Evolutionary conservation across 37 sponge, comb jelly and placozoan species (phyloP), one percentile per base, ranked within the genome.

Genomic region (Lycopodina hypogea): DNA sequence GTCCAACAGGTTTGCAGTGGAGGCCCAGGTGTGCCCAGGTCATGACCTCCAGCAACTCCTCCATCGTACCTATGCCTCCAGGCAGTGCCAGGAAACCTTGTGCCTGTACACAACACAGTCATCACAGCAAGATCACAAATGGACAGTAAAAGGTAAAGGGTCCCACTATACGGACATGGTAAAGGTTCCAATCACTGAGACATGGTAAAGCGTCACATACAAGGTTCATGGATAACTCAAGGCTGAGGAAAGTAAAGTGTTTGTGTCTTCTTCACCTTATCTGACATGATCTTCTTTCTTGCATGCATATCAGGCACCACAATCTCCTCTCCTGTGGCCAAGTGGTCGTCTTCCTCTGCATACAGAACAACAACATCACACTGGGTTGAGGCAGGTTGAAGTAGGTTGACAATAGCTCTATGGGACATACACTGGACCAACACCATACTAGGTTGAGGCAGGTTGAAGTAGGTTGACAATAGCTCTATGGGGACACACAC

Each of bases 41-140:
- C 33, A 81, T 56, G 28, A 87, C 37, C 51, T 87, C 88, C 18
- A 77, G 76, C 18, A 87, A 78, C 40, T 87, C 88, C 71, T 87
- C 88, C 83, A 87, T 82, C 3, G 88, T 87, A 3, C 88, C 88
- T n/a, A 87, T 56, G 22, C 88, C 88, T 56, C 88, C 88, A 22
- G 88, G 88, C 24, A 87, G 64, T 32, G 88, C 88, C 37, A 87
- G 76, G 78, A 87, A 87, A 6, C 71, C 84, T 23, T 82, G 45
- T 12, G 76, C 64, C 86, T 86, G 18, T 19, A 26, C 14, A 45
- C 9, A 45, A n/a, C n/a, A n/a, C n/a, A n/a, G n/a, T n/a, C n/a
- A n/a, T 15, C 37, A 69, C 9, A 69, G 70, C 23, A 35, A 38
- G 14, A 14, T 12, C 23, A 63, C 28, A 63, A 63, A 63, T 21